Base-by-base conservation (phyloP, 2,888 invertebrate species). In the Brenthis ino region DNA sequence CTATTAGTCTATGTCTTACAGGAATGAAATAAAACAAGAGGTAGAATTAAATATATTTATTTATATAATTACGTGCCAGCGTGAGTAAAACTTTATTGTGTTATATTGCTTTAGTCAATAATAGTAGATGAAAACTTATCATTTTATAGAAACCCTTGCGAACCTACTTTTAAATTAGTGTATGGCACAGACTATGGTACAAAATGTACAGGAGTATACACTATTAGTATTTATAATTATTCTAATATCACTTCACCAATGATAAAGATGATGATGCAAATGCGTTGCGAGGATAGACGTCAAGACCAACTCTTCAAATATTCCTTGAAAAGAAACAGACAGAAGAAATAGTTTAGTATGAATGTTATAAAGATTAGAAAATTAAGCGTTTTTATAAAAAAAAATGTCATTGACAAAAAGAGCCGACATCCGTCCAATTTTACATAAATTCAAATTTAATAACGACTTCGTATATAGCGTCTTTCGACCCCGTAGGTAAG, bases 201-300 rank as follows among this genome's bases (percentile, higher is more conserved):
- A 93, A 92, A 91, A 91, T 93, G 87, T 93, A 92, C 91, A 93
- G 86, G 87, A 88, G 87, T 87, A 85, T 80, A 76, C 68, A 83
- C 75, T 77, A 78, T 83, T 85, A 68, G 60, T 89, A 88, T 80
- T 79, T 79, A 82, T 83, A 84, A 82, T 86, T 85, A 90, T 76
- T 85, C 92, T 92, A 93, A 87, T 93, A 93, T 93, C 92, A 93
- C 92, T 91, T 91, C 86, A 87, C 85, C 88, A 89, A 88, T 91
- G 87, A 90, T 89, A 90, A 86, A 90, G 80, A 80, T 84, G 80
- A 77, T 85, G 83, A 82, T 86, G 83, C 76, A 90, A 83, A 76
- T 85, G 85, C 75, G 80, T 76, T 79, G 82, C 78, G 74, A 82
- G 76, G 75, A 83, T 76, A 77, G 82, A 80, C 75, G 85, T 72